Evolutionary conservation across 2,113 vertebrate genomes (phyloP), one percentile per base, ranked within the genome.

Genomic region (Pardalotus punctatus): DNA sequence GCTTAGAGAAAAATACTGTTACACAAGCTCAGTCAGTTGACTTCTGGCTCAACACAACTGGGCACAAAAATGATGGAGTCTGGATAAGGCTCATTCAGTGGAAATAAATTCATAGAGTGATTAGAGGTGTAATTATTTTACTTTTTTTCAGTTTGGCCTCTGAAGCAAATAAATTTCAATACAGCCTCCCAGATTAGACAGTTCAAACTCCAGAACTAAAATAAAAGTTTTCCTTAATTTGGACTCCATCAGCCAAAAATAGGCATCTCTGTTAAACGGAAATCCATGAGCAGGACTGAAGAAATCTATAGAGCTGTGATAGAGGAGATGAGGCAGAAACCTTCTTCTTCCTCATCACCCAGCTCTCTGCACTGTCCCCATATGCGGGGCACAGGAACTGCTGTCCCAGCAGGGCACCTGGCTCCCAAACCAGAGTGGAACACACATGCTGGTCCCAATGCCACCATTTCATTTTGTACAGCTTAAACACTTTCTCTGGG

Each of bases 321-420:
- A 12, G 48, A 56, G 29, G 15, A 38, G 48, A 11, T 1, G 8
- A 67, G 19, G 40, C 14, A 21, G 17, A 47, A 56, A 28, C 2
- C 5, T 35, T 48, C 21, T 36, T 51, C 20, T 24, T 17, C 47
- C 16, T 60, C 0, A 0, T 20, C 1, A 1, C 14, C 14, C 6
- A 5, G 15, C 43, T 85, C 1, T 3, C 12, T 54, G 9, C 7
- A 22, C 53, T 23, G 12, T 54, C 14, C 33, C 3, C 4, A 0
- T 23, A 9, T 2, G 5, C 0, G 0, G 10, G 5, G 15, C 6
- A 14, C 0, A 1, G 33, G 42, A 79, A 15, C 23, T 20, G 3
- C 19, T 6, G 5, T 47, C 14, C 19, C 28, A 57, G 17, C 28
- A 64, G 24, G 5, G 7, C 0, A 0, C 38, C 36, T 5, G 1